Base-by-base conservation (phyloP, 2,888 invertebrate species). In the Pharmacophagus antenor region DNA sequence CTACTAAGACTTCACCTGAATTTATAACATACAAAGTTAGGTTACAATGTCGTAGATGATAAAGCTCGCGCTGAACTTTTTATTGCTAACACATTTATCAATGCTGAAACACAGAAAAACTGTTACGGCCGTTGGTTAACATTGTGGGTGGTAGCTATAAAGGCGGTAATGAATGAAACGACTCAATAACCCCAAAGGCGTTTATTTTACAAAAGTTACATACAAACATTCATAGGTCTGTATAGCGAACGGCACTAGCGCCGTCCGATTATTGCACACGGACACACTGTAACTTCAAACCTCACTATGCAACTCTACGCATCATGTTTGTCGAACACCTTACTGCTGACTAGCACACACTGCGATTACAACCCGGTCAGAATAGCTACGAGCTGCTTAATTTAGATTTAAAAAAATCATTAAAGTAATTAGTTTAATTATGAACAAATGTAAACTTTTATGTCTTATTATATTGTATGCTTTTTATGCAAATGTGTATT, bases 131-230 rank as follows among this genome's bases (percentile, higher is more conserved):
- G n/a, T n/a, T n/a, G n/a, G n/a, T n/a, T n/a, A n/a, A n/a, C n/a
- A n/a, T n/a, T n/a, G n/a, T n/a, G n/a, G n/a, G n/a, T n/a, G n/a
- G n/a, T n/a, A n/a, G n/a, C n/a, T n/a, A n/a, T n/a, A n/a, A n/a
- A n/a, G n/a, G 23, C 7, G 3, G 3, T 25, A 25, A 31, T 31
- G 12, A 61, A 70, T 73, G 69, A 78, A 69, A 78, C 77, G 70
- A 72, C 60, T 56, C 27, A 23, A 31, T 59, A 56, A 64, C 63
- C 74, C 74, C 80, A 79, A 47, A 67, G 85, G 84, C 68, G 58
- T 85, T 85, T 88, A 83, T 85, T 80, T 85, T 86, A 87, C 58
- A 89, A 91, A 90, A 90, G 70, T 88, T 90, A 90, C 90, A 91
- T 91, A 91, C 84, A 91, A 91, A 91, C 90, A 91, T 85, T 85